Evolutionary conservation across 2,888 invertebrate genomes (phyloP), one percentile per base, ranked within the genome.

Genomic region (Nymphalis polychloros): DNA sequence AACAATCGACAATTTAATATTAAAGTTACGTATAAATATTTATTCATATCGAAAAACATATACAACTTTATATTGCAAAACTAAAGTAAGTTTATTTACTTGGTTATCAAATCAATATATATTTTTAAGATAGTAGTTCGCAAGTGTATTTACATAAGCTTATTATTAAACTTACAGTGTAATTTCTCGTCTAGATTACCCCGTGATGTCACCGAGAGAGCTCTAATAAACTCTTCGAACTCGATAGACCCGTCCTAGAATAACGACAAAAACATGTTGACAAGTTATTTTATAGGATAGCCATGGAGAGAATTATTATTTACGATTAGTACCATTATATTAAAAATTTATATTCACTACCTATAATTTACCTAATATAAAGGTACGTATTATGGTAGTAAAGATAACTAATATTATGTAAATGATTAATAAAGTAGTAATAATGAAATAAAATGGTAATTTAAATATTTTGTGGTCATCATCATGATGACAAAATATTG

Each of bases 201-300:
- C 85, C 99, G 94, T 86, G 99, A 99, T 95, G 99, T 99, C 84
- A 99, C 98, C 79, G 99, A 99, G 75, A 99, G 93, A 72, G 99
- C 99, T 88, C 98, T 95, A 86, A 99, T 99, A 92, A 99, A 99
- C 94, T 99, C 99, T 91, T 98, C 98, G 89, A 99, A 99, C 90
- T 99, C 98, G 90, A 99, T 99, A 82, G 98, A 97, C 75, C 99
- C 99, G 90, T 99, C 99, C 99, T 99, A 94, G 35, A 88, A 87
- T 47, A 57, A 62, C 35, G 52, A 47, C 17, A 48, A 52, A 52
- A 52, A 27, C 27, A 52, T 52, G 23, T 52, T 23, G 52, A 52
- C 17, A 27, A 23, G 23, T 23, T 27, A 23, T 52, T 13, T 13
- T 52, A 52, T 13, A 27, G 16, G 20, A 17, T 16, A 1, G n/a